Percentiles rank a stretch among this genome's conserved stretches.
These are phyloP conservation scores for Leucophenga varia DNA, from an alignment of 1,140 invertebrate species.

Conservation along the genomic window DNA sequence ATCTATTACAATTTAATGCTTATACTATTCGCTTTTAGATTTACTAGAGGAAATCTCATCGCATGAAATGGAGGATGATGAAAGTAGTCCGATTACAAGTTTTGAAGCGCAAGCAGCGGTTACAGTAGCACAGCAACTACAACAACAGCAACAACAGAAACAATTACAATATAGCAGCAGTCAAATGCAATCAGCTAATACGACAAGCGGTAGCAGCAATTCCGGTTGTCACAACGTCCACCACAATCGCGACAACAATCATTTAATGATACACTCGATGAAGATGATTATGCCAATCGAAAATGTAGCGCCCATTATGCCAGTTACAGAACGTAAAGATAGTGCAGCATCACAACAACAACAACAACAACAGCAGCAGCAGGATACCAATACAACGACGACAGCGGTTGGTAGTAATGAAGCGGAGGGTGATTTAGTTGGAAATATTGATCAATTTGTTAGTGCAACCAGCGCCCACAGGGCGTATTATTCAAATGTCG, in stretches of 20 bases:
- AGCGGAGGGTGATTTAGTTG: constrained; percentile 78
- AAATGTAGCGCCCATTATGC: constrained; percentile 45
- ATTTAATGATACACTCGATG: constrained; percentile 40
- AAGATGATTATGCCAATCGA: constrained; percentile 48
- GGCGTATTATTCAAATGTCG: constrained; percentile 93
- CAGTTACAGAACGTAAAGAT: too few relatives aligned
- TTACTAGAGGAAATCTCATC: constrained; percentile 60
- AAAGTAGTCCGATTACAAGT: constrained; percentile 47
- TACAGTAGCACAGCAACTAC: too few relatives aligned
- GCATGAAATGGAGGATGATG: constrained; percentile 53
- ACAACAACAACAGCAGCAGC: constrained; percentile 23
- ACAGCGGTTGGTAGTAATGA: constrained; percentile 57
- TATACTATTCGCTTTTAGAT: constrained; percentile 16
- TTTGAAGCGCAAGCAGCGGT: too few relatives aligned
- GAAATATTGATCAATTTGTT: constrained; percentile 90
- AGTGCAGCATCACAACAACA: constrained; percentile 7
- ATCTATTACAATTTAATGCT: too few relatives aligned
- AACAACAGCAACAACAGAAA: constrained; percentile 21
- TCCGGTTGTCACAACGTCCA: constrained; percentile 25
- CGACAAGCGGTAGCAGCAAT: constrained; percentile 11
- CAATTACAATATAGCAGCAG: too few relatives aligned
- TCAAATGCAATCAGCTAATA: too few relatives aligned
- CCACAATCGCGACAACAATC: constrained; percentile 30
- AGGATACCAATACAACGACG: constrained; percentile 5
- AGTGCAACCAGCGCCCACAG: constrained; percentile 86